Conservation (phyloP, 2,113 vertebrate genomes). For the Entomyzon cyanotis region DNA sequence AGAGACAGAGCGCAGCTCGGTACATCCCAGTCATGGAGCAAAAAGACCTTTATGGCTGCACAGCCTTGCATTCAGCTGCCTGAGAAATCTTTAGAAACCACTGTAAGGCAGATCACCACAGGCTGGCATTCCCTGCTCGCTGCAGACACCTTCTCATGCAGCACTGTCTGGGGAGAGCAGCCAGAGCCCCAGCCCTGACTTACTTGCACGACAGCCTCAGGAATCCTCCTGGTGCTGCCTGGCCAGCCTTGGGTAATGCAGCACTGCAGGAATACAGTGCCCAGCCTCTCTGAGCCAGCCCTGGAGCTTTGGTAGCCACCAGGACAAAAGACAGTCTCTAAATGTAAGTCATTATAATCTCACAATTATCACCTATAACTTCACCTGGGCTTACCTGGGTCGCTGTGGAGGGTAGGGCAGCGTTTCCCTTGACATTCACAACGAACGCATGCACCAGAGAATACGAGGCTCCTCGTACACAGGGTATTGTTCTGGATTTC, state of each 20-base stretch:
- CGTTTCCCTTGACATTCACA: constrained; percentile 22
- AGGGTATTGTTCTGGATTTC: constrained; percentile 61
- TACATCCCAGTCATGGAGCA: neutral
- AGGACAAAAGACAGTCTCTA: constrained; percentile 8
- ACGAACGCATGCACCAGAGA: neutral
- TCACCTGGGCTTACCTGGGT: constrained; percentile 48
- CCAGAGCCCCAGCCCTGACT: neutral
- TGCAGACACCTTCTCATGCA: neutral
- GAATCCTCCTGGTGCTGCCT: neutral
- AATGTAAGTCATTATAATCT: neutral
- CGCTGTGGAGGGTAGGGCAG: constrained; percentile 26
- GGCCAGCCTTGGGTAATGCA: neutral
- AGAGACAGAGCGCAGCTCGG: neutral
- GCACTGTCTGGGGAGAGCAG: neutral
- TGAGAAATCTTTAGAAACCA: neutral
- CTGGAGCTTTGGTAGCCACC: neutral
- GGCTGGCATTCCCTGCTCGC: neutral
- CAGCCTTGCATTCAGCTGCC: neutral
- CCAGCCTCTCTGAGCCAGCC: neutral
- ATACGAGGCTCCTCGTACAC: constrained; percentile 6
- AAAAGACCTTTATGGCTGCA: neutral
- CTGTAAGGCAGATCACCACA: neutral
- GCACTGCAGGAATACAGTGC: neutral
- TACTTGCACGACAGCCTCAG: neutral
- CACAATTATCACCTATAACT: neutral